A percentile compares a stretch with the other conserved stretches of the same genome.
These are phyloP conservation scores for Escarpia spicata DNA, from an alignment of 2,888 invertebrate species.

Conservation along the genomic window DNA sequence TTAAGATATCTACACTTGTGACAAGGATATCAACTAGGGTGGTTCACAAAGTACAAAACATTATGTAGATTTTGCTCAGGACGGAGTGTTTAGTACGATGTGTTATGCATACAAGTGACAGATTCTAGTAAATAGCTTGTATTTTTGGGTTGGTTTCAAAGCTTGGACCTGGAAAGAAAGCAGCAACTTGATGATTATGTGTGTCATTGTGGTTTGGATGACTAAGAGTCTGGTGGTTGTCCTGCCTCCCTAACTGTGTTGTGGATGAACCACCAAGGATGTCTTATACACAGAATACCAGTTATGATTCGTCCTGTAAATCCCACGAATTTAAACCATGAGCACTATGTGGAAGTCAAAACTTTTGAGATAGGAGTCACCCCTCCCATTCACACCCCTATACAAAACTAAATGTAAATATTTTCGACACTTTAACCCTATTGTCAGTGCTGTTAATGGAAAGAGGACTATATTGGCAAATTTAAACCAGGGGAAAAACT, in stretches of 20 bases:
- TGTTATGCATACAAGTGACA: not conserved
- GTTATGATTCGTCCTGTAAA: not conserved
- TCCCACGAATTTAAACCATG: not conserved
- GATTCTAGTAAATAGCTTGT: not conserved
- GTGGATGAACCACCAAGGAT: not conserved
- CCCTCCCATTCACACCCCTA: no score
- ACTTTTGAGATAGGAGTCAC: no score
- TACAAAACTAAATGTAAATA: no score
- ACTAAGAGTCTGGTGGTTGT: not conserved
- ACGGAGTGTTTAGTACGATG: not conserved
- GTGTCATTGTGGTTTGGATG: not conserved
- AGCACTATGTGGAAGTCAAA: not conserved
- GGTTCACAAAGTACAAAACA: not conserved
- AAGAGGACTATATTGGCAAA: no score
- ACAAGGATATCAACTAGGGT: not conserved
- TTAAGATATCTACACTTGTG: not conserved
- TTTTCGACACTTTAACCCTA: no score
- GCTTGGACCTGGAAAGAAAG: not conserved
- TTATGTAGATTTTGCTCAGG: not conserved
- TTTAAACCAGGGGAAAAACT: no score
- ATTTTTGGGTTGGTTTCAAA: not conserved
- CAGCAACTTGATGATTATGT: not conserved
- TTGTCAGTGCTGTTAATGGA: no score
- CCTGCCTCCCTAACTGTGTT: not conserved
- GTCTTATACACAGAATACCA: not conserved